phyloP scores from a whole-genome alignment of 1,140 invertebrate species.

The Drosophila navojoa region DNA sequence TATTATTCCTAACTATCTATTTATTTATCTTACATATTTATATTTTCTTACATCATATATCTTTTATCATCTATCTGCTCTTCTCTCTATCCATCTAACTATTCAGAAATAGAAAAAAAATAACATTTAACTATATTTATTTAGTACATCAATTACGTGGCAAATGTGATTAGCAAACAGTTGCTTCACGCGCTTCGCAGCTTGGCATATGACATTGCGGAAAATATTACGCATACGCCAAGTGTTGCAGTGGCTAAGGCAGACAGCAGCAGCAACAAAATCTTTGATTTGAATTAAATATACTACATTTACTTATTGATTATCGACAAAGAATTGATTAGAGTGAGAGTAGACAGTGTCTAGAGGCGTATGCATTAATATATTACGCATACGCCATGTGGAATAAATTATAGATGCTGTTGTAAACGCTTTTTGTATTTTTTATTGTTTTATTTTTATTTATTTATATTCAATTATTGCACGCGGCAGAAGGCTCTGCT shows the following conservation, averaged over 20 bases:
- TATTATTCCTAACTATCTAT: no score
- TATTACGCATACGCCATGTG: constrained; percentile 5
- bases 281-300: no score
- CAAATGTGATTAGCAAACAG: constrained; percentile 31
- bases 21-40: no score
- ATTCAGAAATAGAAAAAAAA: no score
- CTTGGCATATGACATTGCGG: constrained; percentile 21
- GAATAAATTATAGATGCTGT: background rate
- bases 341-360: no score
- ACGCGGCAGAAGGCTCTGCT: background rate
- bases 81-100: background rate
- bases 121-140: no score
- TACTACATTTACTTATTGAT: no score
- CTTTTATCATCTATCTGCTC: background rate
- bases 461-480: constrained; percentile 20
- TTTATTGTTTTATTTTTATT: background rate
- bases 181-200: constrained; percentile 20
- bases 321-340: no score
- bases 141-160: constrained; percentile 51
- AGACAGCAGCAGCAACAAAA: no score
- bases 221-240: constrained; percentile 5
- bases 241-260: background rate
- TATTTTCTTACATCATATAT: background rate
- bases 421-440: background rate
- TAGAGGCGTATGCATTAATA: background rate